Base-by-base conservation (phyloP, 2,888 invertebrate genomes). In the Epinotia nisella region DNA sequence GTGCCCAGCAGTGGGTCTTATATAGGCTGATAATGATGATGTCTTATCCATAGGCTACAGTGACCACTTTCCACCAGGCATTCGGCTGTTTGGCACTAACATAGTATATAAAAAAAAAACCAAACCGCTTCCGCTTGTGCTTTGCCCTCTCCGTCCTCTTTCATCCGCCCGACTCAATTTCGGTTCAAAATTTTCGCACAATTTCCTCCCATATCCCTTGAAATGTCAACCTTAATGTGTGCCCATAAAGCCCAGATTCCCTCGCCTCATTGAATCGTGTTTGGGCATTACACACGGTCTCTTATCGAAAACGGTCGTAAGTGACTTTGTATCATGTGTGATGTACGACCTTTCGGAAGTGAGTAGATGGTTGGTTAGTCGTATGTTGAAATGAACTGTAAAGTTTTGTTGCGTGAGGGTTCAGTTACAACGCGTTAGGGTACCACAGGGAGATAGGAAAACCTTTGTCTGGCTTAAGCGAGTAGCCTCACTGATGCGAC, bases 111-210 rank as follows among this genome's bases (percentile, higher is more conserved):
- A 41, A 41, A 3, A 41, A 11, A 2, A 0, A 13, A 41, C 13
- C 0, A 19, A 59, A 35, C n/a, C 19, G 35, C 55, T 60, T 2
- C 58, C 51, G 21, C 59, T 41, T 15, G 35, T 24, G n/a, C 17
- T 41, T 41, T 60, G 21, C 29, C 17, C 11, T 3, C 62, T 7
- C 2, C 24, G 35, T 53, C 21, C 60, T 41, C 66, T 15, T 55
- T 19, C 58, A 45, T 51, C 51, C 68, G 68, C 68, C 51, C 51
- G 49, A 49, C 56, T 70, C 55, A 45, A 41, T 62, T 55, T 61
- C 68, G 17, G 19, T 61, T 29, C 53, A 62, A 62, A 55, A 53
- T 59, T 60, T 70, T 49, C 70, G 45, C 69, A 10, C 61, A 60
- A 61, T 55, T 55, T 56, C 62, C 39, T 35, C 10, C 19, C 29